phyloP scores from a whole-genome alignment of 2,888 invertebrate genomes.

The Ganaspis brasiliensis region DNA sequence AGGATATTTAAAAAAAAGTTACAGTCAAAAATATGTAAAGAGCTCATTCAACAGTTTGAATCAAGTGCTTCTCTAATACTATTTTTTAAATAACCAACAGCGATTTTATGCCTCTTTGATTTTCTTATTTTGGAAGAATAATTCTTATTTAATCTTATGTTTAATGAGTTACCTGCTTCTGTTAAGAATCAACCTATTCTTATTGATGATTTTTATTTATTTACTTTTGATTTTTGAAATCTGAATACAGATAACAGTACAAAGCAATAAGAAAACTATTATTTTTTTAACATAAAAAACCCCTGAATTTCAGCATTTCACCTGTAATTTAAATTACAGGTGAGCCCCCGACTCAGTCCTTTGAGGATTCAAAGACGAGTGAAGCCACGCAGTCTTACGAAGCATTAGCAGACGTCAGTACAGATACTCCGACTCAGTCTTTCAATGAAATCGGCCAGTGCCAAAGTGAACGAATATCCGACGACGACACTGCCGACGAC shows the following conservation, averaged over 20 bases:
- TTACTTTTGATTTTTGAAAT: not conserved
- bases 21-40: too few relatives aligned
- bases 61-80: too few relatives aligned
- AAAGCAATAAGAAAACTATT: not conserved
- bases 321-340: constrained; percentile 36
- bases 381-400: constrained; percentile 73
- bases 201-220: not conserved
- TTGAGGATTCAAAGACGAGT: constrained; percentile 70
- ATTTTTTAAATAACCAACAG: too few relatives aligned
- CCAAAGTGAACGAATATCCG: constrained; percentile 64
- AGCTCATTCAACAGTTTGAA: too few relatives aligned
- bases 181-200: too few relatives aligned
- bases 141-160: too few relatives aligned
- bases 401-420: constrained; percentile 62
- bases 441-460: constrained; percentile 73
- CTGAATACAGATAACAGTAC: not conserved
- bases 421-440: constrained; percentile 75
- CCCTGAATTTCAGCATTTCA: constrained; percentile 26
- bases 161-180: too few relatives aligned
- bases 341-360: constrained; percentile 75
- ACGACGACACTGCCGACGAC: constrained; percentile 69
- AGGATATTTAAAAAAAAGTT: too few relatives aligned
- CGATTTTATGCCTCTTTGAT: too few relatives aligned
- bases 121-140: too few relatives aligned
- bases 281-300: not conserved